Conservation (phyloP, 2,797 vertebrate genomes). For the Tiaroga cobitis region DNA sequence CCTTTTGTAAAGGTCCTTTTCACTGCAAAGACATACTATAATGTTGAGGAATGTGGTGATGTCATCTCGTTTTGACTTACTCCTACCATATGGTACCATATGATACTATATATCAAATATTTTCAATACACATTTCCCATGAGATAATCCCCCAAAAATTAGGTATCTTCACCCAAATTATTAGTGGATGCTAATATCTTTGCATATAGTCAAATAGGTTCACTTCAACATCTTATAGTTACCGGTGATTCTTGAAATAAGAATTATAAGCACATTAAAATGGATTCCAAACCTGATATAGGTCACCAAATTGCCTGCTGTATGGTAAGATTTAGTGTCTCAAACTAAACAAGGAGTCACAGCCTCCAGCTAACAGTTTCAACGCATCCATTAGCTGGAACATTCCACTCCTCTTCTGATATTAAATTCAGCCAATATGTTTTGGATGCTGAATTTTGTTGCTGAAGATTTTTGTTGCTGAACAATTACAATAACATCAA, state of each 20-base stretch:
- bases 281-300: slow-evolving; percentile 20
- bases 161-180: not conserved
- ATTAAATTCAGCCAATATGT: not conserved
- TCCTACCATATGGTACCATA: slow-evolving; percentile 40
- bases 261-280: slow-evolving; percentile 5
- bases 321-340: slow-evolving; percentile 10
- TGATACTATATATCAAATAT: too few species aligned
- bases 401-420: not conserved
- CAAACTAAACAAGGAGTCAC: not conserved
- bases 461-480: not conserved
- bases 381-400: not conserved
- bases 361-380: slow-evolving; percentile 9
- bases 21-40: not conserved
- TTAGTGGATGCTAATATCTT: not conserved
- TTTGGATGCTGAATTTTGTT: not conserved
- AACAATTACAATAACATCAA: not conserved
- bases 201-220: not conserved
- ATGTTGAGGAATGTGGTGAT: slow-evolving; percentile 42
- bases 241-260: not conserved
- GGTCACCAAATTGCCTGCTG: slow-evolving; percentile 3
- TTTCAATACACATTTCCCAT: slow-evolving; percentile 38
- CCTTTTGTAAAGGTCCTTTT: not conserved
- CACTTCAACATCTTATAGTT: not conserved
- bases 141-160: slow-evolving; percentile 1
- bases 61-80: slow-evolving; percentile 35